phyloP scores from a whole-genome alignment of 2,113 vertebrate genomes.

The Platanista minor region DNA sequence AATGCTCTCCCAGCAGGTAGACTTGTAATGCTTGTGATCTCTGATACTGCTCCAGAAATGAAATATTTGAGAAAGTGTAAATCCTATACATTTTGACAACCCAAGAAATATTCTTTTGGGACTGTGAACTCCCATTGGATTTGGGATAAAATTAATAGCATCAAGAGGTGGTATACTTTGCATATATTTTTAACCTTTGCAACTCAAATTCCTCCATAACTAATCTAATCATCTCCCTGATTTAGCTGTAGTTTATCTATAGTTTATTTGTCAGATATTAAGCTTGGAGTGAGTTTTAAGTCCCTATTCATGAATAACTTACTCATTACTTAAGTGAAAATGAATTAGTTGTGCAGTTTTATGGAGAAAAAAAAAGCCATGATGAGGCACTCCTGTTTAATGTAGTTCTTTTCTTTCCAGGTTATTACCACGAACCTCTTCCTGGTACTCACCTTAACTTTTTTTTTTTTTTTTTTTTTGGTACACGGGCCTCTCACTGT shows the following conservation, averaged over 20 bases:
- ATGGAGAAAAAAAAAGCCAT: background rate
- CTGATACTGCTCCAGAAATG: background rate
- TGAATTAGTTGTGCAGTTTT: background rate
- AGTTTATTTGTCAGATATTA: conserved; percentile 67
- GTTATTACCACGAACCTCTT: background rate
- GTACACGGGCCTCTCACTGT: too few relatives aligned
- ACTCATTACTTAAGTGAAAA: background rate
- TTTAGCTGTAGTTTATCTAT: conserved; percentile 50
- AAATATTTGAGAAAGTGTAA: conserved; percentile 64
- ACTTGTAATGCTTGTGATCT: conserved; percentile 62
- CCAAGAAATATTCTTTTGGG: conserved; percentile 58
- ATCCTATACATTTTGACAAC: conserved; percentile 52
- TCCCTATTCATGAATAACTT: conserved; percentile 50
- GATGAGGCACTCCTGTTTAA: background rate
- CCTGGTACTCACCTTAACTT: background rate
- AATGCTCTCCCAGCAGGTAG: conserved; percentile 31
- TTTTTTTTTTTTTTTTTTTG: too few relatives aligned
- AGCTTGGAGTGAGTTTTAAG: conserved; percentile 37
- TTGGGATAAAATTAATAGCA: conserved; percentile 63
- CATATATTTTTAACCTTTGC: conserved; percentile 29
- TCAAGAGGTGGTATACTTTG: background rate
- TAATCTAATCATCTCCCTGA: conserved; percentile 38
- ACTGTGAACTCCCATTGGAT: conserved; percentile 38
- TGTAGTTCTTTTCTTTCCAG: background rate
- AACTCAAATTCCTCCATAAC: background rate